Base-by-base conservation (phyloP, 2,888 invertebrate genomes). In the Leucania comma region DNA sequence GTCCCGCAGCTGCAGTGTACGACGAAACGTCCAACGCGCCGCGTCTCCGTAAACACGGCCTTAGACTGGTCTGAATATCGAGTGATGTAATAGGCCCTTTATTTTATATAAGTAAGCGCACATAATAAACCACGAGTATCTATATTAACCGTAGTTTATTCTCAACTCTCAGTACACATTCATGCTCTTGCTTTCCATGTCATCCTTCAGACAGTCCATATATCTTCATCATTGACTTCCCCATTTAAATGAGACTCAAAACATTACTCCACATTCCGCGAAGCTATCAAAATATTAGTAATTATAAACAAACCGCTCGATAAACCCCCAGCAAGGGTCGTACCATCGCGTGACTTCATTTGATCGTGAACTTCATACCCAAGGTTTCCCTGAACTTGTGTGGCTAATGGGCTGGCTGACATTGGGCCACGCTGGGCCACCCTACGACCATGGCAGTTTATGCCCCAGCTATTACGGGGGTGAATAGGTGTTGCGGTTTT, bases 341-440 rank as follows among this genome's bases (percentile, higher is more conserved):
- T 35, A 14, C 12, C 54, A 63, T 86, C 72, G 84, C 86, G 85
- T 84, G 86, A 75, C 82, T 66, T 12, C 17, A 14, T 48, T 32
- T 65, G 84, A 62, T 83, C 84, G 56, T 84, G 84, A 84, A 84
- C 84, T 84, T 84, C 86, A 77, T 57, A 57, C 68, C 29, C 68
- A 83, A 85, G 84, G 86, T 62, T 76, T 48, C 74, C 69, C 71
- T 83, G 84, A 85, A 85, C 86, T 83, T 85, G 83, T 57, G 57
- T 68, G 54, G 79, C 29, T 83, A 84, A 81, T 78, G 72, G 64
- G 79, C 79, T 48, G 29, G 53, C 62, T 68, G 83, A 76, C 83
- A 85, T 83, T 85, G 86, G 83, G 68, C 70, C 68, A 70, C 74
- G 79, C 63, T 77, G 79, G 82, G 72, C 60, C 72, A 76, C 81